A percentile compares a stretch with the other conserved stretches of the same genome.
These are phyloP conservation scores for Eristalis pertinax DNA, from an alignment of 2,888 invertebrate genomes.

Conservation along the genomic window DNA sequence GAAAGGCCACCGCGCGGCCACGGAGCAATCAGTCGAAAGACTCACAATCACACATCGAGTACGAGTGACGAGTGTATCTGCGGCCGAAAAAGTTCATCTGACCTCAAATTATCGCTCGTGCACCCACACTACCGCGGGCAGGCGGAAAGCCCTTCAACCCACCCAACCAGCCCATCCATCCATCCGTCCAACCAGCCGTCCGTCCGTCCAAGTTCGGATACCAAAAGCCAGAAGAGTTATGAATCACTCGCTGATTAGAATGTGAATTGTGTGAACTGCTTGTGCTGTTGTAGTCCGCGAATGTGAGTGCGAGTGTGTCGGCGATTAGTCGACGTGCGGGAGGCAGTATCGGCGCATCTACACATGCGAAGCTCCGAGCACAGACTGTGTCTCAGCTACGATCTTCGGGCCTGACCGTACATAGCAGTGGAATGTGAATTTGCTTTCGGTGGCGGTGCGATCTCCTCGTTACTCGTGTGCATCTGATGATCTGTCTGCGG, in stretches of 20 bases:
- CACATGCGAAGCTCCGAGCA: neutral
- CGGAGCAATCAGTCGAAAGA: neutral
- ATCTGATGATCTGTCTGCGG: neutral
- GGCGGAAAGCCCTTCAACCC: neutral
- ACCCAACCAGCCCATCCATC: slow-evolving; percentile 7
- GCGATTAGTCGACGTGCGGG: slow-evolving; percentile 61
- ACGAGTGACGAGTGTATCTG: slow-evolving; percentile 20
- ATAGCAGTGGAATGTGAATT: slow-evolving; percentile 57
- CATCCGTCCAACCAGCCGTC: neutral
- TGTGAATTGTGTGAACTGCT: slow-evolving; percentile 47
- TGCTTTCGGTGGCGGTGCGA: slow-evolving; percentile 15
- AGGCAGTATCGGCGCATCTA: slow-evolving; percentile 43
- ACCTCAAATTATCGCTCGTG: slow-evolving; percentile 53
- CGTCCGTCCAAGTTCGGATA: neutral
- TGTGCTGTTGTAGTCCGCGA: neutral
- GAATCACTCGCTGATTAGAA: slow-evolving; percentile 69
- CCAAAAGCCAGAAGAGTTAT: slow-evolving; percentile 26
- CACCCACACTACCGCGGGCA: slow-evolving; percentile 8
- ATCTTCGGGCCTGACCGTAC: slow-evolving; percentile 14
- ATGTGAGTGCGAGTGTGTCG: slow-evolving; percentile 27
- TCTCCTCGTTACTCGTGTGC: neutral
- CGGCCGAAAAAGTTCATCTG: slow-evolving; percentile 59
- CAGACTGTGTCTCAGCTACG: neutral
- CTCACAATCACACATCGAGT: neutral
- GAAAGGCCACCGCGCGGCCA: neutral